A percentile compares a stretch with the other conserved stretches of the same genome.
Evolutionary conservation across 2,797 vertebrate genomes (phyloP).

Genomic region (Urophycis tenuis): DNA sequence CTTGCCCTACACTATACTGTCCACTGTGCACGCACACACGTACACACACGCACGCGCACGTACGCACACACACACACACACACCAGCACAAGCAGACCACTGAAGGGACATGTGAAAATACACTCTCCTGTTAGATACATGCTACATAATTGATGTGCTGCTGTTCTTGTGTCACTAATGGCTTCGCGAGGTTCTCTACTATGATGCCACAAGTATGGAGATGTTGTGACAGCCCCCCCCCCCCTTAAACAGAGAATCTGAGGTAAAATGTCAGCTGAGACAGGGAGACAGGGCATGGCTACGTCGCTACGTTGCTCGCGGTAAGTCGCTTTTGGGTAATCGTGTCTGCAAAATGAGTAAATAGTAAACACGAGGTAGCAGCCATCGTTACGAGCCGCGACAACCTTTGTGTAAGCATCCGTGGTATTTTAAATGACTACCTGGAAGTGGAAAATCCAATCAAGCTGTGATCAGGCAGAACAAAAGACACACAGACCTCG

Average conservation of each 20-base stretch:
- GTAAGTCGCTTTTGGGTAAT: neutral
- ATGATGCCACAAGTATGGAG: neutral
- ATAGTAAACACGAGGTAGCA: neutral
- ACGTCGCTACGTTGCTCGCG: neutral
- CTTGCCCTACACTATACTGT: neutral
- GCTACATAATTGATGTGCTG: neutral
- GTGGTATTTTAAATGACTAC: neutral
- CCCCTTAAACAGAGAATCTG: neutral
- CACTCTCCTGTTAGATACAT: neutral
- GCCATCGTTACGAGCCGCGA: too few relatives aligned
- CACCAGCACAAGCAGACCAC: neutral
- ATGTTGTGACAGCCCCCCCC: neutral
- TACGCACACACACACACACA: neutral
- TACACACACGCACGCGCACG: too few relatives aligned
- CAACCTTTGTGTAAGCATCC: neutral
- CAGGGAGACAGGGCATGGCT: neutral
- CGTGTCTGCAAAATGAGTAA: neutral
- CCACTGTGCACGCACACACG: too few relatives aligned
- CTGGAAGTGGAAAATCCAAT: constrained; percentile 6
- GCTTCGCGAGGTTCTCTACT: neutral
- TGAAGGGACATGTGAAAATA: constrained; percentile 5
- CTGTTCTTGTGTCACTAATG: constrained; percentile 4
- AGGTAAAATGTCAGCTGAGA: neutral
- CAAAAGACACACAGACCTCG: neutral
- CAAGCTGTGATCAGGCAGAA: neutral